phyloP scores from a whole-genome alignment of 1,140 invertebrate genomes.

The Camponotus vicinus region DNA sequence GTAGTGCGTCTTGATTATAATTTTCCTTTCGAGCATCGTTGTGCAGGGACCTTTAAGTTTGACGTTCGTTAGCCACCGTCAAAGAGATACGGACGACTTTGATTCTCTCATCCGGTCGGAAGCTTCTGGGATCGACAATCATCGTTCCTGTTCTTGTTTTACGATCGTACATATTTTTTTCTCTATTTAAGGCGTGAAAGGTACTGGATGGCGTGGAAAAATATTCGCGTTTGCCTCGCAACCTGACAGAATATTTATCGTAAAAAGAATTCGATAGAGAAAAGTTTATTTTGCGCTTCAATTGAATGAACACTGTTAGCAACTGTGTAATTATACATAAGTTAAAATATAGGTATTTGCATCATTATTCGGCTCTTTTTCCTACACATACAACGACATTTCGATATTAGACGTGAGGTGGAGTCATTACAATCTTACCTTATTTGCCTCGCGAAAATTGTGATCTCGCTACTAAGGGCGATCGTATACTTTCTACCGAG shows the following conservation, averaged over 20 bases:
- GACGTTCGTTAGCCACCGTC: constrained; percentile 42
- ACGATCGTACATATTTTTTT: constrained; percentile 37
- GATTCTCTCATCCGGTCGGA: constrained; percentile 37
- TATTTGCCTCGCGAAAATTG: not conserved
- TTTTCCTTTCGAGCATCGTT: constrained; percentile 14
- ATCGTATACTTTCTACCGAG: not conserved
- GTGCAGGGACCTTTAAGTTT: constrained; percentile 24
- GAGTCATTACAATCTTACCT: not conserved
- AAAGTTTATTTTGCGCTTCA: not conserved
- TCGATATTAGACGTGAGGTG: not conserved
- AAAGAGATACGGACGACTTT: constrained; percentile 52
- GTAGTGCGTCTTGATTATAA: constrained; percentile 44
- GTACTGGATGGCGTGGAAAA: constrained; percentile 4
- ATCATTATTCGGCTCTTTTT: not conserved
- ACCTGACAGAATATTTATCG: constrained; percentile 16
- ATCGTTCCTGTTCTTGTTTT: constrained; percentile 32
- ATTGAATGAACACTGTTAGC: not conserved
- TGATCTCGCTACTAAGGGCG: not conserved
- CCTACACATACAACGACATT: not conserved
- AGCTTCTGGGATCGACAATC: constrained; percentile 40
- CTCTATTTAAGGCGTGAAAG: not conserved
- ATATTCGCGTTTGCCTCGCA: not conserved
- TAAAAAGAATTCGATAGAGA: not conserved
- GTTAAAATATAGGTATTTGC: not conserved
- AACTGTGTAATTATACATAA: not conserved